phyloP scores from a whole-genome alignment of 2,888 invertebrate genomes.

The Amaurobius ferox region DNA sequence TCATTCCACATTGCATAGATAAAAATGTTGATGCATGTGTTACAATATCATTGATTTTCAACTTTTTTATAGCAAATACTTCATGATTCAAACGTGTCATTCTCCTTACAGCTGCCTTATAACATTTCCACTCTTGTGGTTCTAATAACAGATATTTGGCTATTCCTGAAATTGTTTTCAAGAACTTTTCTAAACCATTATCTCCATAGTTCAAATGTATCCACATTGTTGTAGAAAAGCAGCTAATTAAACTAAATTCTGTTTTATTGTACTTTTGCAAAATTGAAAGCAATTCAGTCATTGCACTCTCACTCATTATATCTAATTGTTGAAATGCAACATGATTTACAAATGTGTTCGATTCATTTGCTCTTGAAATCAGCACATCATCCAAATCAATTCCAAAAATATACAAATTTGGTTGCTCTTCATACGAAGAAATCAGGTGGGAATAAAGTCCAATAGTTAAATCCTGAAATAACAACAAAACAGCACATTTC shows the following conservation, averaged over 20 bases:
- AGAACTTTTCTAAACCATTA: conserved; percentile 82
- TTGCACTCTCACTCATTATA: conserved; percentile 79
- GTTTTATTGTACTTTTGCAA: conserved; percentile 27
- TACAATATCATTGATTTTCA: conserved; percentile 76
- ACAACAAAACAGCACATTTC: too few species aligned
- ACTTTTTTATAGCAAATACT: conserved; percentile 76
- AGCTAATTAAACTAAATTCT: conserved; percentile 80
- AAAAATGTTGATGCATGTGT: conserved; percentile 21
- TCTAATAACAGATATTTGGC: conserved; percentile 84
- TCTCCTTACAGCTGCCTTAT: conserved; percentile 85
- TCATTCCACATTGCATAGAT: conserved; percentile 30
- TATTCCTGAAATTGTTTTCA: conserved; percentile 81
- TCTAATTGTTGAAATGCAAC: conserved; percentile 82
- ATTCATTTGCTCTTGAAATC: conserved; percentile 83
- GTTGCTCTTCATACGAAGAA: neutral
- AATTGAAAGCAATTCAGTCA: conserved; percentile 16
- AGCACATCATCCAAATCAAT: conserved; percentile 86
- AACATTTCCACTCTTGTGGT: conserved; percentile 92
- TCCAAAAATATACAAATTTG: conserved; percentile 81
- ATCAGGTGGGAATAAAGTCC: conserved; percentile 54
- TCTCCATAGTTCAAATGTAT: conserved; percentile 91
- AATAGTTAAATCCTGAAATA: conserved; percentile 75
- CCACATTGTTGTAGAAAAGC: conserved; percentile 94
- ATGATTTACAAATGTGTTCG: conserved; percentile 78
- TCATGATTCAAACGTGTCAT: conserved; percentile 82